A percentile compares a stretch with the other conserved stretches of the same genome.
These are phyloP conservation scores for Syrrhaptes paradoxus DNA, from an alignment of 2,113 vertebrate genomes.

Conservation along the genomic window DNA sequence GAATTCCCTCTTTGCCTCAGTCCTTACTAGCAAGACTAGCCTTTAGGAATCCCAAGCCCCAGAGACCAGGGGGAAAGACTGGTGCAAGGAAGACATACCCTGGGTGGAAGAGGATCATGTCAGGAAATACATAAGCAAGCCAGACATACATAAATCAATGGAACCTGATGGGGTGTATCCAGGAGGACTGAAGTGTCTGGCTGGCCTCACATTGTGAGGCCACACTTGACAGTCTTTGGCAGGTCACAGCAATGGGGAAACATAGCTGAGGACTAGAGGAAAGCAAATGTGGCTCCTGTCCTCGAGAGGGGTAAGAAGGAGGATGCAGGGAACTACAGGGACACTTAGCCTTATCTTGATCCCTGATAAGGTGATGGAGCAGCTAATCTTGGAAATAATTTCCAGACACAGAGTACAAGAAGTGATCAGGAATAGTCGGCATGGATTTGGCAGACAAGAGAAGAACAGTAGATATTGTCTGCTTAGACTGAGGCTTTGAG, in stretches of 20 bases:
- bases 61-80: too few relatives aligned
- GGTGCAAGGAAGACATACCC: too few relatives aligned
- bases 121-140: background rate
- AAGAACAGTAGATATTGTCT: background rate
- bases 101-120: background rate
- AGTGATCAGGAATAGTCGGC: background rate
- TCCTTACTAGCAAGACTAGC: background rate
- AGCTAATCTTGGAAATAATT: background rate
- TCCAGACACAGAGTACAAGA: background rate
- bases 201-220: background rate
- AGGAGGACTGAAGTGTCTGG: background rate
- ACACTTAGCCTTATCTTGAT: background rate
- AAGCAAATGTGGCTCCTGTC: background rate
- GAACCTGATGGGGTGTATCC: too few relatives aligned
- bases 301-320: background rate
- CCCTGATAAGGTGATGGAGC: background rate
- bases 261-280: background rate
- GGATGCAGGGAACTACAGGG: background rate
- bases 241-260: background rate
- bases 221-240: background rate
- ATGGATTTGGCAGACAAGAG: background rate
- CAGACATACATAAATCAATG: background rate
- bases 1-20: background rate
- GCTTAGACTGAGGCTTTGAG: background rate
- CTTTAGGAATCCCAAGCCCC: too few relatives aligned